Conservation (phyloP, 1,140 invertebrate species). For the Dendrolimus kikuchii region DNA sequence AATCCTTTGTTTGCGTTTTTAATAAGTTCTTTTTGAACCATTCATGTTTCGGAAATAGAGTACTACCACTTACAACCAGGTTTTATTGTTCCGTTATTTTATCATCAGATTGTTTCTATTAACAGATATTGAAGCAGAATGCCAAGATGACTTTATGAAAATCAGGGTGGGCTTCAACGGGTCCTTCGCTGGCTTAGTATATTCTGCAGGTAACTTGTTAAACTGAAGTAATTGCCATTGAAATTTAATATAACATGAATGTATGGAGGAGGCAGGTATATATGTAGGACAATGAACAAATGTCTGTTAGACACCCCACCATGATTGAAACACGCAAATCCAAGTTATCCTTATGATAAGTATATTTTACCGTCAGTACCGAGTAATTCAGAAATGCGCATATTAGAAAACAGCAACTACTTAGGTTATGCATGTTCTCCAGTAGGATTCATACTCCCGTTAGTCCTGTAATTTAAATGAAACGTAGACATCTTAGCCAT, state of each 20-base stretch:
- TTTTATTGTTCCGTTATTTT: slow-evolving; percentile 6
- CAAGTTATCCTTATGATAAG: no score
- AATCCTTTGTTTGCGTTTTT: slow-evolving; percentile 30
- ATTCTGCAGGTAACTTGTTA: slow-evolving; percentile 82
- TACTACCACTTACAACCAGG: neutral
- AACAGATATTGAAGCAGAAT: slow-evolving; percentile 94
- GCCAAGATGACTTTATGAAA: slow-evolving; percentile 96
- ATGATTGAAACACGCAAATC: no score
- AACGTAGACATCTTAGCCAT: no score
- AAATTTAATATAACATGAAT: neutral
- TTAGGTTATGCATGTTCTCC: no score
- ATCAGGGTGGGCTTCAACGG: slow-evolving; percentile 93
- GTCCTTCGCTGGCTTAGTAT: slow-evolving; percentile 89
- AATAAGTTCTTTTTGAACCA: slow-evolving; percentile 19
- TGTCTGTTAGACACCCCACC: no score
- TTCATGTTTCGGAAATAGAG: slow-evolving; percentile 12
- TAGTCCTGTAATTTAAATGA: no score
- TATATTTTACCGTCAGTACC: no score
- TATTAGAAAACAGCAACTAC: no score
- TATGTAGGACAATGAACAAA: no score
- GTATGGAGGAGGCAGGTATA: no score
- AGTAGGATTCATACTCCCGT: no score
- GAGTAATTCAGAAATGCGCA: no score
- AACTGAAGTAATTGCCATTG: neutral
- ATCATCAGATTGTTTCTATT: neutral